Evolutionary conservation across 2,888 invertebrate species (phyloP).

Genomic region (Tanytarsus gracilentus): DNA sequence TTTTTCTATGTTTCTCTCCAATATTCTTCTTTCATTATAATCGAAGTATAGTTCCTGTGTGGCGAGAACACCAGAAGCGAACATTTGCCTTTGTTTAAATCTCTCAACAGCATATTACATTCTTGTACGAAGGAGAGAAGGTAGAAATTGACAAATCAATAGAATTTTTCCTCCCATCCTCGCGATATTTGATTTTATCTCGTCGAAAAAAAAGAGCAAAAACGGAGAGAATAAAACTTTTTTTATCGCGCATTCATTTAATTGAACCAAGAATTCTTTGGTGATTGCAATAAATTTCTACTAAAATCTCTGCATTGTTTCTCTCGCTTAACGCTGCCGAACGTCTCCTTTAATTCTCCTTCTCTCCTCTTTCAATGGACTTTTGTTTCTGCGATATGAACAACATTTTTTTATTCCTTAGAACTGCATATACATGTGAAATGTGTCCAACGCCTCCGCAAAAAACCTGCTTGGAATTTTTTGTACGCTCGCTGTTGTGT

Average conservation of each 20-base stretch:
- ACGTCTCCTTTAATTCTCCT: background rate
- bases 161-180: conserved; percentile 20
- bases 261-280: background rate
- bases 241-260: background rate
- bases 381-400: background rate
- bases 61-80: no score
- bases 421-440: background rate
- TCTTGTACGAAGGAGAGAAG: background rate
- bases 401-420: background rate
- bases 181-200: no score
- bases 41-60: conserved; percentile 16
- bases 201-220: no score
- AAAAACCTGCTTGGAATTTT: conserved; percentile 1
- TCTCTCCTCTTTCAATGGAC: background rate
- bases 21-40: background rate
- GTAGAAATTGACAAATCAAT: conserved; percentile 23
- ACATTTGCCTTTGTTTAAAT: background rate
- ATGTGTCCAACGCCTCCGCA: conserved; percentile 5
- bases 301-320: conserved; percentile 5
- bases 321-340: background rate
- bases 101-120: no score
- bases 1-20: background rate
- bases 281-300: background rate
- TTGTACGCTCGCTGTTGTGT: background rate
- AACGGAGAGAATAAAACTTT: background rate